Evolutionary conservation across 2,113 vertebrate species (phyloP).

Genomic region (Sapajus apella): DNA sequence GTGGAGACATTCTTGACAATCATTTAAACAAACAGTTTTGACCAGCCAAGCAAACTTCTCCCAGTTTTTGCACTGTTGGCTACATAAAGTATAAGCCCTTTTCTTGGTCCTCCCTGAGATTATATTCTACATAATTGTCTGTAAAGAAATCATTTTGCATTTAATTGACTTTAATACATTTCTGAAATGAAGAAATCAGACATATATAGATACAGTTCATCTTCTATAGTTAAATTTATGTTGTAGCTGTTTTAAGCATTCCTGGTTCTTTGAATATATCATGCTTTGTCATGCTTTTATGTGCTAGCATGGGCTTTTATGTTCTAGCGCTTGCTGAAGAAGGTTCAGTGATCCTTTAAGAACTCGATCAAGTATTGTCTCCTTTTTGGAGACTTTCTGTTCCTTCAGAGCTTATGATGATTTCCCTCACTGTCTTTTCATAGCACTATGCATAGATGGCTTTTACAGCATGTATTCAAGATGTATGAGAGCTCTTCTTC

Average conservation of each 20-base stretch:
- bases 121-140: not conserved
- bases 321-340: not conserved
- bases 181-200: not conserved
- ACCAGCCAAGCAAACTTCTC: not conserved
- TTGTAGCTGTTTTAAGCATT: not conserved
- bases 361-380: not conserved
- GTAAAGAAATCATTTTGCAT: not conserved
- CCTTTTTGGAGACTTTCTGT: not conserved
- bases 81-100: not conserved
- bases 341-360: not conserved
- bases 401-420: not conserved
- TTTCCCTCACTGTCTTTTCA: not conserved
- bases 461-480: not conserved
- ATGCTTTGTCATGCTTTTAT: not conserved
- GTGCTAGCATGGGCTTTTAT: not conserved
- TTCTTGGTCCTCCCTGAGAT: not conserved
- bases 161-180: not conserved
- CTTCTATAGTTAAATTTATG: not conserved
- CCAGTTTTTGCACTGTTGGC: not conserved
- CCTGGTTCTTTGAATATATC: not conserved
- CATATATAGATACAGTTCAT: not conserved
- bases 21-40: not conserved
- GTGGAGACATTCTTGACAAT: not conserved
- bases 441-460: not conserved
- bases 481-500: not conserved